Evolutionary conservation across 2,113 vertebrate species (phyloP).

Genomic region (Synchiropus splendidus): DNA sequence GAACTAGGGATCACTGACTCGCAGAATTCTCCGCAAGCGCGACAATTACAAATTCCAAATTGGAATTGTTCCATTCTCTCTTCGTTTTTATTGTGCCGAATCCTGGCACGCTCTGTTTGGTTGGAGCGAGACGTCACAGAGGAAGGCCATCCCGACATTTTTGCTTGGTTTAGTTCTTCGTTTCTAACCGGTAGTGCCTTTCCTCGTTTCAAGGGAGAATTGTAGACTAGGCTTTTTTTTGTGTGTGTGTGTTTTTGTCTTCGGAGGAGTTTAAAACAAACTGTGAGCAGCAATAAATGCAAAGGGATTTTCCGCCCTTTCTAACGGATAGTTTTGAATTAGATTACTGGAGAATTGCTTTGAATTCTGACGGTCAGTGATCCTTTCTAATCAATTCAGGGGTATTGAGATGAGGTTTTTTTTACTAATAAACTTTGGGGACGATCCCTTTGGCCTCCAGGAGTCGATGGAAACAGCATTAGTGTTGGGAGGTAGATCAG

Average conservation of each 20-base stretch:
- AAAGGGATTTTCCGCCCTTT: constrained; percentile 58
- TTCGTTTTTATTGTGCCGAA: constrained; percentile 93
- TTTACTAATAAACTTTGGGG: constrained; percentile 67
- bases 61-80: constrained; percentile 97
- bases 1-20: constrained; percentile 81
- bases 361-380: constrained; percentile 93
- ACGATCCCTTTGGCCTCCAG: constrained; percentile 71
- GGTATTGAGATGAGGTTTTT: constrained; percentile 61
- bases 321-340: constrained; percentile 67
- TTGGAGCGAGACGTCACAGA: constrained; percentile 33
- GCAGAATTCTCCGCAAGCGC: constrained; percentile 94
- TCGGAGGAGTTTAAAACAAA: constrained; percentile 58
- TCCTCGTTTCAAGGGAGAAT: constrained; percentile 85
- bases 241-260: constrained; percentile 29
- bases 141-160: constrained; percentile 38
- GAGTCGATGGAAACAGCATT: constrained; percentile 58
- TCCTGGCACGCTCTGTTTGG: constrained; percentile 77
- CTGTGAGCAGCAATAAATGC: constrained; percentile 82
- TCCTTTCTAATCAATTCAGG: constrained; percentile 82
- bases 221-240: constrained; percentile 64
- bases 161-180: constrained; percentile 65
- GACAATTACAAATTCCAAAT: constrained; percentile 95
- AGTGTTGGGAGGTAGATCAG: constrained; percentile 54
- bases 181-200: constrained; percentile 98
- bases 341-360: constrained; percentile 78